Evolutionary conservation across 2,797 vertebrate species (phyloP).

Genomic region (Oryzias dopingdopingensis): DNA sequence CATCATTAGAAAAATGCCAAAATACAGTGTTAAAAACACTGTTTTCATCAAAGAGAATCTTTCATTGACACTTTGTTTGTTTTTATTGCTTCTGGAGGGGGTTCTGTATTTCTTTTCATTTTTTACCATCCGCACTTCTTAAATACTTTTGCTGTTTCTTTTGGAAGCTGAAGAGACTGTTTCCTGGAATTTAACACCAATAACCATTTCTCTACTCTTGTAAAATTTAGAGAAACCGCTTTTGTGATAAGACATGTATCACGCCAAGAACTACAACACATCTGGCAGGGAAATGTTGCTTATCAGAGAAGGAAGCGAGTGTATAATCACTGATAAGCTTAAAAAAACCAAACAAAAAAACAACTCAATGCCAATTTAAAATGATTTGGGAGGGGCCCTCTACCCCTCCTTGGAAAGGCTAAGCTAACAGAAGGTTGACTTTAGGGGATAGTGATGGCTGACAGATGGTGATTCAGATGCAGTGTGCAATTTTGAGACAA

Average conservation of each 20-base stretch:
- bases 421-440: background rate
- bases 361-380: slow-evolving; percentile 10
- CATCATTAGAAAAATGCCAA: too few species aligned
- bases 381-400: background rate
- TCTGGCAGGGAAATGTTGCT: slow-evolving; percentile 57
- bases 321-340: slow-evolving; percentile 57
- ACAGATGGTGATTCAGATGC: slow-evolving; percentile 1
- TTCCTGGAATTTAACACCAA: background rate
- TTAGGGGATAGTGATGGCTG: slow-evolving; percentile 3
- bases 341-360: slow-evolving; percentile 6
- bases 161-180: background rate
- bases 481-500: too few species aligned
- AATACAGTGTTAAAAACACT: too few species aligned
- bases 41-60: too few species aligned
- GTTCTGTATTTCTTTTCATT: slow-evolving; percentile 6
- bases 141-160: slow-evolving; percentile 18
- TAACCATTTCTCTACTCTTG: background rate
- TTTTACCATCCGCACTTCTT: background rate
- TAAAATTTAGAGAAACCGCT: slow-evolving; percentile 19
- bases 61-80: background rate
- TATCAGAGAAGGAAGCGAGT: slow-evolving; percentile 50
- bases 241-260: slow-evolving; percentile 19
- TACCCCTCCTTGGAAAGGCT: background rate
- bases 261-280: slow-evolving; percentile 7
- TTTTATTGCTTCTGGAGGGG: background rate